A percentile compares a stretch with the other conserved stretches of the same genome.
Evolutionary conservation across 2,113 vertebrate species (phyloP).

Genomic region (Aix galericulata): DNA sequence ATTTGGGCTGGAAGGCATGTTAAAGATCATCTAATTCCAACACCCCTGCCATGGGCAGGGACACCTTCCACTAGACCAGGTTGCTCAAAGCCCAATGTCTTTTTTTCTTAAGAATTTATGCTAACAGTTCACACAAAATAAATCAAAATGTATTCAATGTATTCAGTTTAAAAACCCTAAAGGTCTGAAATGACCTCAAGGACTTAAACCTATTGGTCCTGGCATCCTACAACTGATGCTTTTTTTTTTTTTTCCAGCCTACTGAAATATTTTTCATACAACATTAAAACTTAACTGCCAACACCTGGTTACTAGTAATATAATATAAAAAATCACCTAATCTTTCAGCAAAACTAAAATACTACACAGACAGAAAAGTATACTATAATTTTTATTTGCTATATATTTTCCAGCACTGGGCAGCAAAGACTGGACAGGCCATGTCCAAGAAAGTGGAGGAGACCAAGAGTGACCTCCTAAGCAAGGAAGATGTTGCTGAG

Average conservation of each 20-base stretch:
- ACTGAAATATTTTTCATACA: background rate
- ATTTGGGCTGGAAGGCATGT: too few species aligned
- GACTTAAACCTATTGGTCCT: background rate
- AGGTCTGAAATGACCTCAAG: background rate
- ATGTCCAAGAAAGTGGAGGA: background rate
- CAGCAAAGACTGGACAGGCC: background rate
- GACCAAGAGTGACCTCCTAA: background rate
- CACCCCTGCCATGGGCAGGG: too few species aligned
- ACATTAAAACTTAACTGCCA: background rate
- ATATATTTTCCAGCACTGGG: background rate
- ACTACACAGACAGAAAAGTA: background rate
- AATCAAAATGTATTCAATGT: background rate
- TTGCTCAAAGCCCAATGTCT: too few species aligned
- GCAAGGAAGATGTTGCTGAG: background rate
- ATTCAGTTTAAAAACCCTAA: background rate
- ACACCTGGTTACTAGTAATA: background rate
- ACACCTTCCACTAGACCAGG: too few species aligned
- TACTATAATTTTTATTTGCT: background rate
- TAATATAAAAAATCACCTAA: background rate
- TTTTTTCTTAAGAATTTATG: background rate
- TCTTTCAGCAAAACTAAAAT: background rate
- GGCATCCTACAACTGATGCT: background rate
- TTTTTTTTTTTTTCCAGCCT: background rate
- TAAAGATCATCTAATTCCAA: too few species aligned
- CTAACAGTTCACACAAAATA: background rate